These are phyloP conservation scores for Cydia strobilella DNA, from an alignment of 1,140 invertebrate genomes.

Conservation along the genomic window DNA sequence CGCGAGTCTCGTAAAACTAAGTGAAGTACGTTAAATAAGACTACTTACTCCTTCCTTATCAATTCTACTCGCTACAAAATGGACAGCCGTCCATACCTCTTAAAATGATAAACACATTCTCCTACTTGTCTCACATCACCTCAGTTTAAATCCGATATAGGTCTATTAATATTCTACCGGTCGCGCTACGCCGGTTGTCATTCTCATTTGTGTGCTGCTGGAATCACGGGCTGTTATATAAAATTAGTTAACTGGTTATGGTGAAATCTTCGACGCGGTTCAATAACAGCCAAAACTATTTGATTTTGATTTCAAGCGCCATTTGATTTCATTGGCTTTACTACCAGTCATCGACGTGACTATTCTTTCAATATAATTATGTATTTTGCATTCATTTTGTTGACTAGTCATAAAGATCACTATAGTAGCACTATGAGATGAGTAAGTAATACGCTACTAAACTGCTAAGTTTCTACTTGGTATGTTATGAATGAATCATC, in stretches of 20 bases:
- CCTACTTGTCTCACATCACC: background rate
- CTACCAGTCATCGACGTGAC: background rate
- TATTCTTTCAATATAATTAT: background rate
- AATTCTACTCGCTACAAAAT: background rate
- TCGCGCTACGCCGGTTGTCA: constrained; percentile 6
- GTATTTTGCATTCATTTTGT: constrained; percentile 10
- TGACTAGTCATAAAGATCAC: background rate
- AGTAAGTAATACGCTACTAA: background rate
- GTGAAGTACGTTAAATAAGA: background rate
- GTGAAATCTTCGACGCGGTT: constrained; percentile 19
- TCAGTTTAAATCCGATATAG: constrained; percentile 6
- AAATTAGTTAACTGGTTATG: constrained; percentile 27
- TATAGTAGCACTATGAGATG: background rate
- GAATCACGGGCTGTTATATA: constrained; percentile 21
- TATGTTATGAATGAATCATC: background rate
- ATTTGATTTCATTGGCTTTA: constrained; percentile 12
- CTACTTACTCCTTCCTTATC: background rate
- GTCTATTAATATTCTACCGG: constrained; percentile 24
- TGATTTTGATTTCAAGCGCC: background rate
- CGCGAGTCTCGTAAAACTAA: no score
- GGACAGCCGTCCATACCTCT: background rate
- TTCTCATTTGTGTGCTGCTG: constrained; percentile 15
- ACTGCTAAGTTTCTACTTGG: background rate
- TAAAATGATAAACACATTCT: background rate
- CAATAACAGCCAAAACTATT: background rate